phyloP scores from a whole-genome alignment of 37 sponge, comb jelly and placozoan genomes.

The Eunapius fragilis region DNA sequence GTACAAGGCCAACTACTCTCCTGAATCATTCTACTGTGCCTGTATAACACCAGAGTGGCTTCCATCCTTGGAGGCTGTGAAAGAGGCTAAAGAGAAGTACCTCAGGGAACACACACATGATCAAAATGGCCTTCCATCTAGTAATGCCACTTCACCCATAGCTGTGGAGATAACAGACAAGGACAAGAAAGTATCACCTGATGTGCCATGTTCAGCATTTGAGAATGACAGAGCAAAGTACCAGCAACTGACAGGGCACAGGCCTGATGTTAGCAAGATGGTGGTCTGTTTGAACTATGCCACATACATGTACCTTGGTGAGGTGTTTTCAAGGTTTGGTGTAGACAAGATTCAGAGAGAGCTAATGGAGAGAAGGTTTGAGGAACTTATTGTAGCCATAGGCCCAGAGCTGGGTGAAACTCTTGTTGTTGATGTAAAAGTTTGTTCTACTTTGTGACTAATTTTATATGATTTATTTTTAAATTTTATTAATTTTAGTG shows the following conservation, averaged over 20 bases:
- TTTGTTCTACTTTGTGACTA: neutral
- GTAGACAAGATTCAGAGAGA: slow-evolving; percentile 25
- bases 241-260: slow-evolving; percentile 8
- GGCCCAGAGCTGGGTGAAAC: slow-evolving; percentile 52
- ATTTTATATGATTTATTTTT: too few species aligned
- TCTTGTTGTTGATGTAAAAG: slow-evolving; percentile 61
- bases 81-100: slow-evolving; percentile 22
- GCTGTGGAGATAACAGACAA: neutral
- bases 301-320: slow-evolving; percentile 50
- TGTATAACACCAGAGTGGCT: slow-evolving; percentile 74
- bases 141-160: neutral
- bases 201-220: slow-evolving; percentile 33
- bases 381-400: slow-evolving; percentile 56
- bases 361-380: slow-evolving; percentile 53
- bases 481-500: too few species aligned
- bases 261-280: slow-evolving; percentile 34
- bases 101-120: neutral
- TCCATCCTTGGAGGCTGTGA: slow-evolving; percentile 49
- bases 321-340: slow-evolving; percentile 24
- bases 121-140: neutral
- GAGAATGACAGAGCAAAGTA: slow-evolving; percentile 26
- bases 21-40: slow-evolving; percentile 87
- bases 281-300: slow-evolving; percentile 70
- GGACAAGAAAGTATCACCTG: neutral
- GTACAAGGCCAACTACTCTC: slow-evolving; percentile 90